Conservation (phyloP, 2,113 vertebrate genomes). For the Puntigrus tetrazona region DNA sequence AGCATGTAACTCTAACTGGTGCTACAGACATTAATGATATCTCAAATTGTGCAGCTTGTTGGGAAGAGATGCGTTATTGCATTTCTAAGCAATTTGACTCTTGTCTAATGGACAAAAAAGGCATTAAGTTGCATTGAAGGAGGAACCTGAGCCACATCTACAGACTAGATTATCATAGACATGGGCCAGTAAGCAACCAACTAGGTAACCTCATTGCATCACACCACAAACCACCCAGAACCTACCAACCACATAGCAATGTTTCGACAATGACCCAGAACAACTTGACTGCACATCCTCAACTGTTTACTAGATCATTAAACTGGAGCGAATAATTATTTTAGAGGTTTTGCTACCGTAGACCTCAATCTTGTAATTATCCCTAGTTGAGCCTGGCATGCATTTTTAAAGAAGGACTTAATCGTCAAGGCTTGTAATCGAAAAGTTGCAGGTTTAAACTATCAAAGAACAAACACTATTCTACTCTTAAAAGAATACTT, state of each 20-base stretch:
- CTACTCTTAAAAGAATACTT: too few species aligned
- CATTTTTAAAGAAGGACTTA: neutral
- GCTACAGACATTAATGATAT: neutral
- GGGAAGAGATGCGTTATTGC: neutral
- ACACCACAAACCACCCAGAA: neutral
- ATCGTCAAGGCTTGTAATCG: too few species aligned
- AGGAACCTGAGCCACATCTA: neutral
- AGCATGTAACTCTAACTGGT: neutral
- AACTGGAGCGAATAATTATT: neutral
- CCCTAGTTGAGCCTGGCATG: neutral
- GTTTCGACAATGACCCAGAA: neutral
- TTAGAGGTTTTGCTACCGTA: too few species aligned
- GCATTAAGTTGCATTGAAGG: neutral
- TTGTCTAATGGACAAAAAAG: neutral
- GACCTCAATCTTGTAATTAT: neutral
- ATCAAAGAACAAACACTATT: too few species aligned
- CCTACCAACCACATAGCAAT: neutral
- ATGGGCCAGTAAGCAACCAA: neutral
- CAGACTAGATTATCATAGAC: neutral
- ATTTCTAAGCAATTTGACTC: neutral
- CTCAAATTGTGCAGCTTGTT: constrained; percentile 3
- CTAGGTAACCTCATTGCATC: neutral
- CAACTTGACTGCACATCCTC: neutral
- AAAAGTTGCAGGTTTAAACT: too few species aligned
- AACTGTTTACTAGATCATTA: neutral